These are phyloP conservation scores for Nemurella pictetii DNA, from an alignment of 2,888 invertebrate species.

Conservation along the genomic window DNA sequence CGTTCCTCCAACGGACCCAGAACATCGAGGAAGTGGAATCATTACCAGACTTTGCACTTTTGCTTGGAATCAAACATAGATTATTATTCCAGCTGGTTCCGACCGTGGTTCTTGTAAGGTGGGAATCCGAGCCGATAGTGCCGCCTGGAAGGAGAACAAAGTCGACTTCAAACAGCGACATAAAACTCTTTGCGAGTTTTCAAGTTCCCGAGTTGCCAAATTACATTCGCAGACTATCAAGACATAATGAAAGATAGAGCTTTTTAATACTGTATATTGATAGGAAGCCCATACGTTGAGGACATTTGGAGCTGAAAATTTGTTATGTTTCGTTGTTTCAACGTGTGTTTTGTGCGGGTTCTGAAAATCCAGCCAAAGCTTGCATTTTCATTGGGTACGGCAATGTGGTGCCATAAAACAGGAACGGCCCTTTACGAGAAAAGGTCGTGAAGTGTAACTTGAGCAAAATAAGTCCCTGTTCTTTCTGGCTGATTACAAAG, in stretches of 20 bases:
- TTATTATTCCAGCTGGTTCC: background rate
- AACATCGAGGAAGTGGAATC: background rate
- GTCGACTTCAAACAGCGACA: background rate
- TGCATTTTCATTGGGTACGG: too few species aligned
- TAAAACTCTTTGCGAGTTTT: background rate
- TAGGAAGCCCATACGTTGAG: too few species aligned
- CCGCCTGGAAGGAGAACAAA: background rate
- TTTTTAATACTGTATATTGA: background rate
- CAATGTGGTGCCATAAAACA: too few species aligned
- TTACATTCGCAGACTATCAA: background rate
- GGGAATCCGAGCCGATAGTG: background rate
- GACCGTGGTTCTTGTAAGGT: background rate
- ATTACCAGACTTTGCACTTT: conserved; percentile 13
- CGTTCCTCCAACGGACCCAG: background rate
- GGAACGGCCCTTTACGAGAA: too few species aligned
- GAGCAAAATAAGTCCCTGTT: too few species aligned
- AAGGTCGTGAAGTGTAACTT: too few species aligned
- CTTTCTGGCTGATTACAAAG: too few species aligned
- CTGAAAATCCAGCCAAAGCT: too few species aligned
- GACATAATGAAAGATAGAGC: background rate
- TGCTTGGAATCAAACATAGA: background rate
- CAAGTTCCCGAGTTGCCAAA: background rate
- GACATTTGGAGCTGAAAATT: too few species aligned
- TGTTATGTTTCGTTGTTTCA: too few species aligned
- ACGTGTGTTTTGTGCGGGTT: too few species aligned